These are phyloP conservation scores for Sesia bembeciformis DNA, from an alignment of 2,888 invertebrate species.

Conservation along the genomic window DNA sequence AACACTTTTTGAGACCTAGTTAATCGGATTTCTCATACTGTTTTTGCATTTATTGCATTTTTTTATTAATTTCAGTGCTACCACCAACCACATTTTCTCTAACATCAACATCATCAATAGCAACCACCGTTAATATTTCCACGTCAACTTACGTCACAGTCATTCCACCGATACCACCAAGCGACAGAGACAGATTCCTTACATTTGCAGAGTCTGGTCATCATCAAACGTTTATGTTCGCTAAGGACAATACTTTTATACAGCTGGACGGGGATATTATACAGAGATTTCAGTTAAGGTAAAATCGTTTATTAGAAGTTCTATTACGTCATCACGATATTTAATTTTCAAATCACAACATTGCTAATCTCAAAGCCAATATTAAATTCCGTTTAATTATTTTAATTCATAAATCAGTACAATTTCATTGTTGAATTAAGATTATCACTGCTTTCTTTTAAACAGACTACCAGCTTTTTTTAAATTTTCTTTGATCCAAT, in stretches of 20 bases:
- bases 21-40: no score
- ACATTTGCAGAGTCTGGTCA: conserved; percentile 90
- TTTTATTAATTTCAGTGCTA: conserved; percentile 30
- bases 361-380: no score
- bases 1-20: no score
- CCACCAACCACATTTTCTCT: conserved; percentile 47
- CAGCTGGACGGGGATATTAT: conserved; percentile 93
- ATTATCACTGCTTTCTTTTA: neutral
- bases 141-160: conserved; percentile 55
- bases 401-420: no score
- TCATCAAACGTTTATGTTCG: conserved; percentile 92
- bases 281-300: conserved; percentile 92
- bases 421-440: neutral
- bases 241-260: conserved; percentile 91
- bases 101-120: conserved; percentile 27
- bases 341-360: conserved; percentile 83
- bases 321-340: conserved; percentile 85
- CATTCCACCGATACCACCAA: conserved; percentile 80
- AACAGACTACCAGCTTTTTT: no score
- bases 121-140: conserved; percentile 62
- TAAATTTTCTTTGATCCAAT: no score
- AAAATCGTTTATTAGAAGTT: conserved; percentile 5
- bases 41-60: neutral
- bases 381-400: no score
- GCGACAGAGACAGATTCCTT: conserved; percentile 83